These are phyloP conservation scores for Ellobium chinense DNA, from an alignment of 2,888 invertebrate genomes.

Conservation along the genomic window DNA sequence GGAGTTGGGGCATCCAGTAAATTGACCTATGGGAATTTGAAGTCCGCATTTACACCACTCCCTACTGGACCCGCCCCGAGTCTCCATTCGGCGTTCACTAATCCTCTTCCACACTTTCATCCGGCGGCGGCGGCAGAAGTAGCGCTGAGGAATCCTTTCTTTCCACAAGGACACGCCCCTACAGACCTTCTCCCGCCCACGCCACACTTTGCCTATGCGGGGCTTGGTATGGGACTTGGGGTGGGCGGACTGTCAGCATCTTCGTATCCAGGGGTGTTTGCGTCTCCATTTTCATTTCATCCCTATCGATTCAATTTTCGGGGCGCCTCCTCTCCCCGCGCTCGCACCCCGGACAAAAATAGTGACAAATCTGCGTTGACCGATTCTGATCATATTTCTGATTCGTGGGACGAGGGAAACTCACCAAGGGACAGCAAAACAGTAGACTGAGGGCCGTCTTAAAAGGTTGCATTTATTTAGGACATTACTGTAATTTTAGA, in stretches of 20 bases:
- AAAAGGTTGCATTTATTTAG: no score
- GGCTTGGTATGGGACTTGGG: constrained; percentile 52
- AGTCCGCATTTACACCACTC: constrained; percentile 78
- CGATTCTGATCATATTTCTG: constrained; percentile 59
- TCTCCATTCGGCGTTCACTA: constrained; percentile 72
- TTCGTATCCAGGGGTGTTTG: constrained; percentile 58
- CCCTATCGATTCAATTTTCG: constrained; percentile 61
- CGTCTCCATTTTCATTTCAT: constrained; percentile 63
- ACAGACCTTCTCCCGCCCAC: constrained; percentile 52
- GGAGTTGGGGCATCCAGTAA: constrained; percentile 26
- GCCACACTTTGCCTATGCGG: constrained; percentile 53
- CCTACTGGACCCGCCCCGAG: constrained; percentile 54
- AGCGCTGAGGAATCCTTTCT: constrained; percentile 32
- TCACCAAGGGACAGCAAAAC: constrained; percentile 53
- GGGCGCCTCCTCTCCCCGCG: constrained; percentile 47
- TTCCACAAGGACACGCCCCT: constrained; percentile 34
- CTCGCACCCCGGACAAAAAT: constrained; percentile 56
- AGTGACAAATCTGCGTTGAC: constrained; percentile 52
- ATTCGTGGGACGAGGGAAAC: constrained; percentile 60
- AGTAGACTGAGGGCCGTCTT: constrained; percentile 44
- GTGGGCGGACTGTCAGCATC: constrained; percentile 53
- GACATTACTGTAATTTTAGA: no score
- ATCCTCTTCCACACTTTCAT: constrained; percentile 34
- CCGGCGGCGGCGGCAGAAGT: constrained; percentile 17
- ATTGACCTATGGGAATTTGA: constrained; percentile 50